Evolutionary conservation across 2,113 vertebrate genomes (phyloP).

Genomic region (Micronycteris hirsuta): DNA sequence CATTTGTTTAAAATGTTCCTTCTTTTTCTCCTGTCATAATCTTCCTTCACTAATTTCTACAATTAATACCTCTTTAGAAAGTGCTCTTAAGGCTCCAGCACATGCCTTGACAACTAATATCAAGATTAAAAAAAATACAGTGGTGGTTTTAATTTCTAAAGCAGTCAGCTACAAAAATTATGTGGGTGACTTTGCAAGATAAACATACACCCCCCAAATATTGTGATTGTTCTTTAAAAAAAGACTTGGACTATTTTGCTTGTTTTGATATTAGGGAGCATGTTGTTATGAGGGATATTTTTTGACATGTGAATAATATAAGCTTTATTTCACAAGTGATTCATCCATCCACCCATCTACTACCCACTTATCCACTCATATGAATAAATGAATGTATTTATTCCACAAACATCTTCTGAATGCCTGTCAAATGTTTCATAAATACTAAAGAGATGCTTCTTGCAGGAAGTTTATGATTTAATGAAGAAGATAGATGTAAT

Average conservation of each 20-base stretch:
- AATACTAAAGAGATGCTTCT: slow-evolving; percentile 43
- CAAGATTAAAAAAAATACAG: not conserved
- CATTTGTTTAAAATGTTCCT: not conserved
- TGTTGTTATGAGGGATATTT: not conserved
- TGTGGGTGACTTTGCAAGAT: not conserved
- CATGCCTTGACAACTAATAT: not conserved
- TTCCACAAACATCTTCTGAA: slow-evolving; percentile 1
- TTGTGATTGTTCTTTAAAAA: not conserved
- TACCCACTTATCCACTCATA: not conserved
- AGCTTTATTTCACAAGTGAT: slow-evolving; percentile 11
- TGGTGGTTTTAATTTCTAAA: slow-evolving; percentile 13
- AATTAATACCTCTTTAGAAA: slow-evolving; percentile 15
- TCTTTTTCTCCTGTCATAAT: not conserved
- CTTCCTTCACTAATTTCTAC: not conserved
- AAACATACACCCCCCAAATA: not conserved
- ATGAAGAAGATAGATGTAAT: not conserved
- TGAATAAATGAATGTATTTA: not conserved
- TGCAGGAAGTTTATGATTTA: slow-evolving; percentile 12
- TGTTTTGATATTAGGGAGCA: not conserved
- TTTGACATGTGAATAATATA: not conserved
- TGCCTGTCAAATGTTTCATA: not conserved
- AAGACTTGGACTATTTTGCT: not conserved
- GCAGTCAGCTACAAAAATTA: not conserved
- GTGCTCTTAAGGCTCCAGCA: not conserved
- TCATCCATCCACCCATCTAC: not conserved